Evolutionary conservation across 2,113 vertebrate species (phyloP).

Genomic region (Gymnorhina tibicen): DNA sequence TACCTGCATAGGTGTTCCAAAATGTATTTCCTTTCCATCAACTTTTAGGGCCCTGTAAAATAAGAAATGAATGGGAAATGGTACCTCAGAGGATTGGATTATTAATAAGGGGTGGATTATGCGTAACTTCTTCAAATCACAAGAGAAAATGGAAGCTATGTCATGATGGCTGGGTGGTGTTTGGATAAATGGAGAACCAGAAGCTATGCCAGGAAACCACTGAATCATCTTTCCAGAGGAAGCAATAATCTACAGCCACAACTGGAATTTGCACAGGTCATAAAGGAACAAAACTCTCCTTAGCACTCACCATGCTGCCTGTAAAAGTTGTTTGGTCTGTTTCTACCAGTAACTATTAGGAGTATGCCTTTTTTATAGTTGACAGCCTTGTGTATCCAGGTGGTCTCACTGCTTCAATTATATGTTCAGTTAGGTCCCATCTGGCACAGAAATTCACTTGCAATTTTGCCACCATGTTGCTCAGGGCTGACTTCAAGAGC

Average conservation of each 20-base stretch:
- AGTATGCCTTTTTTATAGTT: not conserved
- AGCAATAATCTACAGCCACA: not conserved
- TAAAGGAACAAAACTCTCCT: not conserved
- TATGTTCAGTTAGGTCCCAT: not conserved
- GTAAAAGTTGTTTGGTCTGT: not conserved
- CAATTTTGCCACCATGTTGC: not conserved
- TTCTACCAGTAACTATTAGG: not conserved
- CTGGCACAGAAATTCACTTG: not conserved
- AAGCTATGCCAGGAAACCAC: not conserved
- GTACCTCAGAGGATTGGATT: not conserved
- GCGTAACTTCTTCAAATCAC: not conserved
- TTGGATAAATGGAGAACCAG: not conserved
- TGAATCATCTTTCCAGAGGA: not conserved
- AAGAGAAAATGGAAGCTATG: not conserved
- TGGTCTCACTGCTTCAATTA: constrained; percentile 13
- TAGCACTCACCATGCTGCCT: not conserved
- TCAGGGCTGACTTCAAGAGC: not conserved
- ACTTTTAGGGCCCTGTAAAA: constrained; percentile 13
- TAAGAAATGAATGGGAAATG: not conserved
- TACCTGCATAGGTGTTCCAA: constrained; percentile 10
- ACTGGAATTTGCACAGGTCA: not conserved
- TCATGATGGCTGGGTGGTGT: not conserved
- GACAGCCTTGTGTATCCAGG: not conserved
- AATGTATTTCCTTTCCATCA: constrained; percentile 33
- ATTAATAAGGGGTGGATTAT: not conserved